Percentiles rank a stretch among this genome's conserved stretches.
These are phyloP conservation scores for Anas bahamensis DNA, from an alignment of 2,797 vertebrate genomes.

Conservation along the genomic window DNA sequence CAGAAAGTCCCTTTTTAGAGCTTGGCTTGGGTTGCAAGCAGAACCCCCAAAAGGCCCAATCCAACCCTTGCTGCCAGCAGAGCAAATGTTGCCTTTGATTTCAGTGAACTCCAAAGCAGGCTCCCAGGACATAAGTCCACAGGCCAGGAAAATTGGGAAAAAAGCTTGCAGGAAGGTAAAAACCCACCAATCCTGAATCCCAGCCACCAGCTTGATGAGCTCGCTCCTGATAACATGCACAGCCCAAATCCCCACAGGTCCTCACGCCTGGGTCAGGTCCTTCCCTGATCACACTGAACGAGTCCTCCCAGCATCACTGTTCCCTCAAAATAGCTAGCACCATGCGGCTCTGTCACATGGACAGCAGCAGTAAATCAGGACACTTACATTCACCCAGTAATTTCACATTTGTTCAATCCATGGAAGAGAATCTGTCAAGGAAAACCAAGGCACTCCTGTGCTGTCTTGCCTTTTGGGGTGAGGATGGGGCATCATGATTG, in stretches of 20 bases:
- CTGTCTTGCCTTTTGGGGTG: background rate
- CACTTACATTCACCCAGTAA: background rate
- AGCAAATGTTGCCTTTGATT: background rate
- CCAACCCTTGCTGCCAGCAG: background rate
- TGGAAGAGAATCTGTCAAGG: background rate
- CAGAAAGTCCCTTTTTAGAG: background rate
- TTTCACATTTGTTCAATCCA: background rate
- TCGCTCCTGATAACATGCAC: background rate
- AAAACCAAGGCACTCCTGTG: background rate
- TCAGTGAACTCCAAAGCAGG: background rate
- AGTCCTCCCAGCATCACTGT: background rate
- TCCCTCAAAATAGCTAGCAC: background rate
- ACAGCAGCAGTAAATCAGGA: background rate
- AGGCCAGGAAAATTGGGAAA: background rate
- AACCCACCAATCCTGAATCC: accelerated
- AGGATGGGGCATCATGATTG: background rate
- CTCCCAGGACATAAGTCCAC: background rate
- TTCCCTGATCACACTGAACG: no score
- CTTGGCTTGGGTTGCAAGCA: background rate
- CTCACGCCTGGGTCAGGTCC: background rate
- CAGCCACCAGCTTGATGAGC: background rate
- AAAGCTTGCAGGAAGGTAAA: background rate
- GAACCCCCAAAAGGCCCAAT: background rate
- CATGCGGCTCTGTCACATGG: no score
- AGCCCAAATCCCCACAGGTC: background rate